Base-by-base conservation (phyloP, 1,140 invertebrate species). In the Drosophila oshimai region DNA sequence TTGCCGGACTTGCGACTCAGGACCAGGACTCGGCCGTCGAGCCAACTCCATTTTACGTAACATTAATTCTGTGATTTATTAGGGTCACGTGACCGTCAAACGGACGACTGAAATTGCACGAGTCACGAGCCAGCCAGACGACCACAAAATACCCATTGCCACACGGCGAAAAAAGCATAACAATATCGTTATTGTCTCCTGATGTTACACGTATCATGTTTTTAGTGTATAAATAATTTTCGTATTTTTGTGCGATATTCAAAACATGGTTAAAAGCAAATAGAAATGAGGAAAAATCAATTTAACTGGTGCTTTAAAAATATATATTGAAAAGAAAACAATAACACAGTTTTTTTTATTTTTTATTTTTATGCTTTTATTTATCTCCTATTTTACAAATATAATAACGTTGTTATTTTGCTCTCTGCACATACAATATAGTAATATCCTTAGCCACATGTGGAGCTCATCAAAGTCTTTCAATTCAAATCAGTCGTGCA, bases 21-120 rank as follows among this genome's bases (percentile, higher is more conserved):
- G 29, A 36, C 26, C 45, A 41, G 33, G 28, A 24, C 33, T 33
- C 17, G 9, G 22, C 17, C 22, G 22, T 29, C 26, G 31, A 65
- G 69, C 71, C 65, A 84, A 90, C 89, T 90, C 83, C 89, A 90
- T 90, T 90, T 90, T 89, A 90, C 89, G 89, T 90, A 90, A 90
- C 89, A 90, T 90, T 90, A 90, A 90, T 90, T 90, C 89, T 58
- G 89, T 90, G 89, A 90, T 90, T 90, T 90, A 90, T 90, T 90
- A 89, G 89, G 89, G 89, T 90, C 89, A 90, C 89, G 89, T 90
- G 89, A 90, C 86, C 80, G 70, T 74, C 80, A 86, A 89, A 89
- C 76, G 86, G 80, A 87, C 80, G 72, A 81, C 57, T 87, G 78
- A 58, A 75, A 65, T 50, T 62, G 77, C 65, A 61, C 74, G 46